Base-by-base conservation (phyloP, 2,888 invertebrate species). In the Notocelia uddmanniana region DNA sequence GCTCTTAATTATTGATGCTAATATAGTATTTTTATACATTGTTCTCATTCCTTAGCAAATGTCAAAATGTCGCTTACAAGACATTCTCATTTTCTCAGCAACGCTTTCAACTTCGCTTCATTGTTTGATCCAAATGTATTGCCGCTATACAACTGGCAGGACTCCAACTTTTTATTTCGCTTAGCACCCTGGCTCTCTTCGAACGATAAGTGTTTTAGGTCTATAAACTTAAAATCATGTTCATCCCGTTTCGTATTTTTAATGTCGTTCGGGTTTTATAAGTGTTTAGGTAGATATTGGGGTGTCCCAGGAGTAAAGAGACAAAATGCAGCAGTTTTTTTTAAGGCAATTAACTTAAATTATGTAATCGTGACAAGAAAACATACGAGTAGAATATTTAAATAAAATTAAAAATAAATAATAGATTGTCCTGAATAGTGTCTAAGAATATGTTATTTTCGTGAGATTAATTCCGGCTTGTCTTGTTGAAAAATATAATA, bases 141-240 rank as follows among this genome's bases (percentile, higher is more conserved):
- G 55, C 55, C 8, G 34, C 34, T n/a, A 63, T 34, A 21, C n/a
- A 52, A 18, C 31, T 62, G 62, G 62, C 62, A 18, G 13, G 2
- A 13, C 3, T 62, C 62, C 62, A 62, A 62, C 26, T 48, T 50
- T 23, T 31, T 13, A 48, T 62, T 62, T 31, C 19, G 48, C 62
- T 41, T 41, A 41, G 23, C 21, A 58, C 34, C 57, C 8, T 21
- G n/a, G n/a, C 59, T 19, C 15, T 23, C 23, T 26, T 15, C 2
- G n/a, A 55, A 55, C 21, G 55, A 54, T 55, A n/a, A 55, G 58
- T 18, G 19, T 59, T 59, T 59, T 34, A n/a, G 13, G 21, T n/a
- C 21, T 23, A 23, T 21, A 59, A 41, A 59, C 18, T 41, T 23
- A 59, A 23, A 21, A 15, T 41, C 41, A 21, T 59, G 41, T 19